These are phyloP conservation scores for Machimus atricapillus DNA, from an alignment of 2,888 invertebrate species.

Conservation along the genomic window DNA sequence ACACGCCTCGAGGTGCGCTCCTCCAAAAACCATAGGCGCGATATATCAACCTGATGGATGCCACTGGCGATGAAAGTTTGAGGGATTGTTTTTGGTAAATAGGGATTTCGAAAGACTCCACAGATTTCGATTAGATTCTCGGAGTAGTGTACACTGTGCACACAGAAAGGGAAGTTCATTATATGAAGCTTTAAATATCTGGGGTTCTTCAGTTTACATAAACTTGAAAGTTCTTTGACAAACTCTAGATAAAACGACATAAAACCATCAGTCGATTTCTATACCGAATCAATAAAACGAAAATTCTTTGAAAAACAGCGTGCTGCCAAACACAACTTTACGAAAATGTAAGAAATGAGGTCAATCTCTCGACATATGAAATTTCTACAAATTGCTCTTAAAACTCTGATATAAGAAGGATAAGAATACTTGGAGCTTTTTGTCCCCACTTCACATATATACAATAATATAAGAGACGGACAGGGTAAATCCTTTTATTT, in stretches of 20 bases:
- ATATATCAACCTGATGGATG: constrained; percentile 26
- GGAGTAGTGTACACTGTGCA: not conserved
- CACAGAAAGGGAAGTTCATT: not conserved
- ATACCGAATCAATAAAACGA: not conserved
- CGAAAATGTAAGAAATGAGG: not conserved
- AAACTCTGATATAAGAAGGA: not conserved
- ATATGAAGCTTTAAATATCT: not conserved
- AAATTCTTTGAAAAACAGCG: not conserved
- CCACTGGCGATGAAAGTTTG: constrained; percentile 10
- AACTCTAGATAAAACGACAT: not conserved
- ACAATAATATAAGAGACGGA: not conserved
- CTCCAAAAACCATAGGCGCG: not conserved
- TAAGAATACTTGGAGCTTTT: not conserved
- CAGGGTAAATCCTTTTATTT: not conserved
- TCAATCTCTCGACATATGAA: not conserved
- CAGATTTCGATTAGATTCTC: not conserved
- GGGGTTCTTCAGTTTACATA: not conserved
- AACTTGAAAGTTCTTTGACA: not conserved
- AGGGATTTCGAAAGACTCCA: not conserved
- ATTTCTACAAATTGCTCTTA: not conserved
- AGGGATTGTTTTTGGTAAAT: constrained; percentile 17
- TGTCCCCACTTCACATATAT: not conserved
- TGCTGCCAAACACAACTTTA: not conserved
- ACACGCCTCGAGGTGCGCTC: constrained; percentile 26
- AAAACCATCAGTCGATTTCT: not conserved